Conservation (phyloP, 2,797 vertebrate genomes). For the Sebastes miniatus region DNA sequence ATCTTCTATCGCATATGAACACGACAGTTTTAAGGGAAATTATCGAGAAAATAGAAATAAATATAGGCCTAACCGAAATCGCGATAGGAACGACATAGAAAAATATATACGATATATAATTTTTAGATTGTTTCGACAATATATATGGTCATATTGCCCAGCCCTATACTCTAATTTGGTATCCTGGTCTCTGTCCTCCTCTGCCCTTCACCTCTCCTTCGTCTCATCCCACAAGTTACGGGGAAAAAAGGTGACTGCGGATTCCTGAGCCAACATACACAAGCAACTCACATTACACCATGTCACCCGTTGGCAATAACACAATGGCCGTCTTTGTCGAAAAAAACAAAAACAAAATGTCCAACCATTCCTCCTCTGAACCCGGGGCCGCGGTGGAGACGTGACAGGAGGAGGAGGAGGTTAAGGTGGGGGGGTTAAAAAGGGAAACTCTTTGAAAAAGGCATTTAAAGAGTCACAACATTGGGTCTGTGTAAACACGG, state of each 20-base stretch:
- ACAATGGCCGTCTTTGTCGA: conserved; percentile 79
- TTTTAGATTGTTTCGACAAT: no score
- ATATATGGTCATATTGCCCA: no score
- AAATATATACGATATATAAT: no score
- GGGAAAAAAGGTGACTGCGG: conserved; percentile 55
- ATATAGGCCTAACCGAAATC: no score
- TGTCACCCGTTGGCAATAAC: conserved; percentile 76
- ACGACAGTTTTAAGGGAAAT: no score
- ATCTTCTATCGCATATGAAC: no score
- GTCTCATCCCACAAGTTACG: conserved; percentile 25
- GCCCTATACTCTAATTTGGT: not conserved
- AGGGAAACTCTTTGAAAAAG: conserved; percentile 40
- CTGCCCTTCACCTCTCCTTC: conserved; percentile 19
- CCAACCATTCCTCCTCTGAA: conserved; percentile 28
- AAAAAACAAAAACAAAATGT: conserved; percentile 74
- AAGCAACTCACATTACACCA: conserved; percentile 79
- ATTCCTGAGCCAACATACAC: conserved; percentile 74
- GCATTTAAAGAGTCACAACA: conserved; percentile 66
- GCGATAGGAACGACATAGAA: no score
- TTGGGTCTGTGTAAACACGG: conserved; percentile 62
- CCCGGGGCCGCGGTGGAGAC: not conserved
- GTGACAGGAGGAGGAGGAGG: conserved; percentile 36
- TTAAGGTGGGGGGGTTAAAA: conserved; percentile 39
- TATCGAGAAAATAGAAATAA: no score
- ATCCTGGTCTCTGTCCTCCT: not conserved